These are phyloP conservation scores for Brachycybe producta DNA, from an alignment of 2,888 invertebrate genomes.

Conservation along the genomic window DNA sequence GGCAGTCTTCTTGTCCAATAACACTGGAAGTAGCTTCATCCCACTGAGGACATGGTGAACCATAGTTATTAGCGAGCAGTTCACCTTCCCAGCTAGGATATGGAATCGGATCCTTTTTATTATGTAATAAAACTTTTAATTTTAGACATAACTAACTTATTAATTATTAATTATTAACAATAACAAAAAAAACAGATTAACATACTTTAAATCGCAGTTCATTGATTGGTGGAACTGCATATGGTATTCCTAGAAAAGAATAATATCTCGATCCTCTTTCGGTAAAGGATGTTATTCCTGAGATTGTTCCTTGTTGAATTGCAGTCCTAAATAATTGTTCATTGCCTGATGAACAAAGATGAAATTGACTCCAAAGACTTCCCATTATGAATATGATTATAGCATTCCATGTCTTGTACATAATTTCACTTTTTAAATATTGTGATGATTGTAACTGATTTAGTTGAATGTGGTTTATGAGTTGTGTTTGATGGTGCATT, in stretches of 20 bases:
- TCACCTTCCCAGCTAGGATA: slow-evolving; percentile 4
- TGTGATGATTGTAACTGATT: too few relatives aligned
- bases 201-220: slow-evolving; percentile 60
- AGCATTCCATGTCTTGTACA: too few relatives aligned
- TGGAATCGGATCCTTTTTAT: slow-evolving; percentile 6
- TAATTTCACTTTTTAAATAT: too few relatives aligned
- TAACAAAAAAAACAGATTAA: slow-evolving; percentile 17
- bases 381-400: too few relatives aligned
- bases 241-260: slow-evolving; percentile 78
- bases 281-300: not conserved
- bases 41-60: slow-evolving; percentile 14
- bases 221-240: slow-evolving; percentile 81
- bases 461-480: too few relatives aligned
- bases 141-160: not conserved
- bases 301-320: not conserved
- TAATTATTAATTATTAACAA: not conserved
- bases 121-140: too few relatives aligned
- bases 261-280: slow-evolving; percentile 36
- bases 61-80: slow-evolving; percentile 2
- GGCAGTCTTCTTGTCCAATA: slow-evolving; percentile 22
- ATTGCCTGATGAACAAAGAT: too few relatives aligned
- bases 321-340: not conserved
- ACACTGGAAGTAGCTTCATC: slow-evolving; percentile 1
- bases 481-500: too few relatives aligned
- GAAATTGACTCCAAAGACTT: too few relatives aligned